Evolutionary conservation across 2,113 vertebrate species (phyloP).

Genomic region (Mixornis gularis): DNA sequence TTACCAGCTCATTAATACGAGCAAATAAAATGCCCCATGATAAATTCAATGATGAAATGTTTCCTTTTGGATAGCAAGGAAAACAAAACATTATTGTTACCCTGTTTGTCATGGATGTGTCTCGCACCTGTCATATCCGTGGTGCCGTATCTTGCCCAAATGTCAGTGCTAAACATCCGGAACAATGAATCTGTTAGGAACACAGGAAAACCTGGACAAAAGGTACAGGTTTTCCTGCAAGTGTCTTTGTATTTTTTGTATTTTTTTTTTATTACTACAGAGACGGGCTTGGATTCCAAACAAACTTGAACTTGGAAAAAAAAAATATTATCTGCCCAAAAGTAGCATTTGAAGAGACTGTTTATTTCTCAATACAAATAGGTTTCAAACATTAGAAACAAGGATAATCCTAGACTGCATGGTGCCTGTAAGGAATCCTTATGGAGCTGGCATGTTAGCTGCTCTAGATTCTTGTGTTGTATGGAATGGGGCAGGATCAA

Average conservation of each 20-base stretch:
- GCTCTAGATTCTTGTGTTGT: not conserved
- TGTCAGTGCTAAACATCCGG: not conserved
- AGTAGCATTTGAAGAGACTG: not conserved
- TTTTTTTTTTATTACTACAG: not conserved
- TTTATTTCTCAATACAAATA: not conserved
- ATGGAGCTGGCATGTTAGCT: not conserved
- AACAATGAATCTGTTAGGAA: not conserved
- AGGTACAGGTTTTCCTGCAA: too few relatives aligned
- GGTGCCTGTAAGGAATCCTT: not conserved
- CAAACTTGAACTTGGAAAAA: not conserved
- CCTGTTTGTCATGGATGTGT: not conserved
- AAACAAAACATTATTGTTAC: not conserved
- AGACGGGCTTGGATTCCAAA: not conserved
- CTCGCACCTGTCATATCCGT: rapidly evolving
- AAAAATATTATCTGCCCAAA: not conserved
- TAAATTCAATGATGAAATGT: not conserved
- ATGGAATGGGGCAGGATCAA: not conserved
- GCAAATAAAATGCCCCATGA: not conserved
- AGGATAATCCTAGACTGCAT: not conserved
- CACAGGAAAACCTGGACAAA: not conserved
- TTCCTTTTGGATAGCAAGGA: not conserved
- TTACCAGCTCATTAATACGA: not conserved
- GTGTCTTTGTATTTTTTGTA: too few relatives aligned
- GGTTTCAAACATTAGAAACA: not conserved
- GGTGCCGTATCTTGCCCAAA: not conserved